phyloP scores from a whole-genome alignment of 2,113 vertebrate species.

The Oreochromis spilurus region DNA sequence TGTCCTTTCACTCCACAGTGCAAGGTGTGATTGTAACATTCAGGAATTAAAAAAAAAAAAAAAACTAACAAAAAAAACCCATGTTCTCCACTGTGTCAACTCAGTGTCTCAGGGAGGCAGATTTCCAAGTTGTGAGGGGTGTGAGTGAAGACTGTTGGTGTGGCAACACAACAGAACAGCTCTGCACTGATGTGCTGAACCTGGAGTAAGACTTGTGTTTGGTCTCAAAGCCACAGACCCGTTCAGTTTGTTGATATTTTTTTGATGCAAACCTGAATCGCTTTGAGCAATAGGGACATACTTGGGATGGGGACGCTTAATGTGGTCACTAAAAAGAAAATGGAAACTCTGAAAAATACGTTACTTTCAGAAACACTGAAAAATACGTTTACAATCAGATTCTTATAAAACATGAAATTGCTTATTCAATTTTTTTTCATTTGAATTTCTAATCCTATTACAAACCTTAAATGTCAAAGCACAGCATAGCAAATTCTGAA shows the following conservation, averaged over 20 bases:
- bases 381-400: neutral
- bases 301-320: neutral
- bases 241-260: neutral
- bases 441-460: neutral
- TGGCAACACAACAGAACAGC: neutral
- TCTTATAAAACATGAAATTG: neutral
- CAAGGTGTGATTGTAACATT: neutral
- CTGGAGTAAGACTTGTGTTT: neutral
- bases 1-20: neutral
- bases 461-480: neutral
- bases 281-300: neutral
- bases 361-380: neutral
- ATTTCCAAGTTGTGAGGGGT: neutral
- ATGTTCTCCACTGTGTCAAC: neutral
- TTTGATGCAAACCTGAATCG: neutral
- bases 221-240: neutral
- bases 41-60: neutral
- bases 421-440: neutral
- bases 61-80: neutral
- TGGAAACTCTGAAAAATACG: neutral
- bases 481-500: neutral
- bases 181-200: neutral
- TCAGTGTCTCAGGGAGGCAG: neutral
- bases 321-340: neutral
- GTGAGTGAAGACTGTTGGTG: neutral